Evolutionary conservation across 2,797 vertebrate species (phyloP), one percentile per base, ranked within the genome.

Genomic region (Acanthurus leucopareius): DNA sequence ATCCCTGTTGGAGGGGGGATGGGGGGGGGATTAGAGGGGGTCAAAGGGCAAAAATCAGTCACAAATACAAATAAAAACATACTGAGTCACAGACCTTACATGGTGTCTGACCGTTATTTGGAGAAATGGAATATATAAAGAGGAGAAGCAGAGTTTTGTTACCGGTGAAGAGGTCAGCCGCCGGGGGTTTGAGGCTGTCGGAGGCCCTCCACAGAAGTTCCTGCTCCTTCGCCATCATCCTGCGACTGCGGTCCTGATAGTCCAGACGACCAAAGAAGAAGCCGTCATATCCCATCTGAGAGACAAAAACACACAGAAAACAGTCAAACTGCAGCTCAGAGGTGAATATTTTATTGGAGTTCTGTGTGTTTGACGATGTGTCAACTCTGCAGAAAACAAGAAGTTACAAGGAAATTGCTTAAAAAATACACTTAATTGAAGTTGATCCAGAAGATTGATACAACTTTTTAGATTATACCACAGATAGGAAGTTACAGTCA

Each of bases 211-310:
- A 99, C 10, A 99, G 74, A 68, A 97, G 91, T 91, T 98, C 97
- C 96, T 98, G 96, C 74, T 96, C 91, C 73, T 20, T 90, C 0
- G 3, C 38, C 1, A 0, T 0, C 91, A 84, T 86, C 73, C 97
- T 93, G 1, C 8, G 14, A 1, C 0, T 0, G 58, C 96, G 97
- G 91, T 99, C 97, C 93, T 98, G 96, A 89, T 97, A 96, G 89
- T 98, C 97, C 65, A 98, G 80, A 0, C 97, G 97, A 1, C 97
- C 97, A 0, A 98, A 93, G 91, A 99, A 98, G 56, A 98, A 94
- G 49, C 97, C 97, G 0, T 98, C 97, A 0, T 95, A 98, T 0
- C 97, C 97, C 97, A 98, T 98, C 97, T 98, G 70, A 10, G 80
- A 19, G 0, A 25, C 2, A 25, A 32, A 51, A 54, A 53, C 32